Base-by-base conservation (phyloP, 2,888 invertebrate genomes). In the Erebia aethiops region DNA sequence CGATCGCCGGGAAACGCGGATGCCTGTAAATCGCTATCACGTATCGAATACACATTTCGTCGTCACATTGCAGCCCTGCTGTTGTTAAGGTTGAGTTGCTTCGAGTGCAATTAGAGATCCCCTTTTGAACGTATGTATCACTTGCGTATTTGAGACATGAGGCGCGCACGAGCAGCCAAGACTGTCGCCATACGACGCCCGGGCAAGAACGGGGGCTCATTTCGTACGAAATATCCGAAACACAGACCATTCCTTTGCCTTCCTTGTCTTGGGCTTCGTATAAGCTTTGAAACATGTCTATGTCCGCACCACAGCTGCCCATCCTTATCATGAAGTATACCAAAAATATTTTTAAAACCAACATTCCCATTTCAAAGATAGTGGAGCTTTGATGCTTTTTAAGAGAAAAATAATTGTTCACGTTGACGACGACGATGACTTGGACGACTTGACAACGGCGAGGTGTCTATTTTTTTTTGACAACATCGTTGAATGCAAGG, bases 141-240 rank as follows among this genome's bases (percentile, higher is more conserved):
- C 16, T 43, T n/a, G 21, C 61, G 43, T 21, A 51, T 26, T 49
- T 54, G 18, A 77, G 14, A 70, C 79, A 79, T 57, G 73, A 74
- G 66, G 71, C 72, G 5, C 61, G 64, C 61, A 72, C 67, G 13
- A 78, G 68, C 18, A 76, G 57, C 78, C 78, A 77, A 62, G 71
- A 63, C 3, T 68, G 71, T 14, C 64, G 67, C 77, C 77, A 77
- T 21, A 76, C 26, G n/a, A 71, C 74, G 65, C 76, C 79, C 21
- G 56, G 63, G 73, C 78, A 79, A 14, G 61, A 52, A 10, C 58
- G 60, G 21, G 14, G 35, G n/a, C 21, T 57, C 13, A 18, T 35
- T n/a, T 18, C 26, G 14, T 21, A 11, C 4, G 14, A 14, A 7
- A 16, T 43, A 41, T 18, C 58, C 56, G n/a, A 26, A 65, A 68